Evolutionary conservation across 2,797 vertebrate species (phyloP).

Genomic region (Ctenopoma kingsleyae): DNA sequence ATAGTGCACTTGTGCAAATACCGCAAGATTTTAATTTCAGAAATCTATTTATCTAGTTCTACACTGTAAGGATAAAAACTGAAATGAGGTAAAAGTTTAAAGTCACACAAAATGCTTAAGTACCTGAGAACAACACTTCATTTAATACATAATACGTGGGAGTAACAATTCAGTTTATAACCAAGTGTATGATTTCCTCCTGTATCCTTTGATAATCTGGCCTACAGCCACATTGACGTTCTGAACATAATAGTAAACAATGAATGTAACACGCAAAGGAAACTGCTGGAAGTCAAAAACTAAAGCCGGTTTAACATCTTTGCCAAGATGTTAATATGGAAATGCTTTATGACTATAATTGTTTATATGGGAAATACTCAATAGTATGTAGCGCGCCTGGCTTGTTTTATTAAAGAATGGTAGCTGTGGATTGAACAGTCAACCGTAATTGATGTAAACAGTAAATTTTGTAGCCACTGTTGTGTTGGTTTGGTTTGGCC

Average conservation of each 20-base stretch:
- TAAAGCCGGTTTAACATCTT: slow-evolving; percentile 26
- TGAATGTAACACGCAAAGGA: slow-evolving; percentile 23
- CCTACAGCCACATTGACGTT: slow-evolving; percentile 31
- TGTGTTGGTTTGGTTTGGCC: slow-evolving; percentile 22
- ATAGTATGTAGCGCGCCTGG: slow-evolving; percentile 10
- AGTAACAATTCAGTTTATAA: not conserved
- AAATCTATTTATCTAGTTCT: too few relatives aligned
- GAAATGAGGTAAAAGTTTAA: too few relatives aligned
- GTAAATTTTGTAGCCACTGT: slow-evolving; percentile 44
- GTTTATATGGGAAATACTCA: slow-evolving; percentile 26
- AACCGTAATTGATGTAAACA: slow-evolving; percentile 38
- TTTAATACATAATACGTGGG: not conserved
- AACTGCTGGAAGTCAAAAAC: slow-evolving; percentile 34
- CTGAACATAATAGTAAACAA: slow-evolving; percentile 55
- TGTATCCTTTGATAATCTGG: slow-evolving; percentile 33
- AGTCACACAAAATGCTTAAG: too few relatives aligned
- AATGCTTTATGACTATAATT: slow-evolving; percentile 46
- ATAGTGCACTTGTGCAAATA: too few relatives aligned
- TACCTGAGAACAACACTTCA: too few relatives aligned
- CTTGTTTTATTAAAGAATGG: slow-evolving; percentile 22
- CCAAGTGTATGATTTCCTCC: slow-evolving; percentile 14
- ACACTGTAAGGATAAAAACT: too few relatives aligned
- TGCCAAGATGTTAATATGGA: slow-evolving; percentile 35
- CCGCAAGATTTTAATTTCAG: too few relatives aligned
- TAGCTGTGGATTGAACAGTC: slow-evolving; percentile 52